phyloP scores from a whole-genome alignment of 2,888 invertebrate species.

The Chloroclystis v-ata region DNA sequence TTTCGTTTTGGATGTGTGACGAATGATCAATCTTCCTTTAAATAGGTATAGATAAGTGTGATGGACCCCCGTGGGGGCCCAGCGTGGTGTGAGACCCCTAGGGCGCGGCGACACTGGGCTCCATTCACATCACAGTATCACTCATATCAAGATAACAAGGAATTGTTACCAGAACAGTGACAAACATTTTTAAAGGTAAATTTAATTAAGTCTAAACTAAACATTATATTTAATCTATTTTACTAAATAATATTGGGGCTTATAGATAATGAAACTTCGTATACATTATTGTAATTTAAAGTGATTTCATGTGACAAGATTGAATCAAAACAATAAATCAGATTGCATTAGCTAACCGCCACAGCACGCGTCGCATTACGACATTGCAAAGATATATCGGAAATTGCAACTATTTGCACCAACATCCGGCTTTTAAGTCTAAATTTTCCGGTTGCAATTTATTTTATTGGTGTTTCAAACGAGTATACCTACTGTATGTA shows the following conservation, averaged over 20 bases:
- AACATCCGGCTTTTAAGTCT: conserved; percentile 75
- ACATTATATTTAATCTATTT: too few relatives aligned
- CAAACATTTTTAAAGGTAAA: conserved; percentile 48
- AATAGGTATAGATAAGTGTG: conserved; percentile 40
- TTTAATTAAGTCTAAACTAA: too few relatives aligned
- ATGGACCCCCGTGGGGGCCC: conserved; percentile 39
- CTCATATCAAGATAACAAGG: conserved; percentile 41
- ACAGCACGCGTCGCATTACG: conserved; percentile 49
- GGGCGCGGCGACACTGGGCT: conserved; percentile 53
- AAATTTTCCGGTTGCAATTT: conserved; percentile 76
- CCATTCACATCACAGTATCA: conserved; percentile 50
- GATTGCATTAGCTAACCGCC: conserved; percentile 27
- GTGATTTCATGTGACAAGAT: conserved; percentile 33
- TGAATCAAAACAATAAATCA: conserved; percentile 41
- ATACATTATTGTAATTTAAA: conserved; percentile 2
- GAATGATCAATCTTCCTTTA: conserved; percentile 66
- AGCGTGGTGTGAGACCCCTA: conserved; percentile 47
- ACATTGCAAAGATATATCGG: conserved; percentile 61
- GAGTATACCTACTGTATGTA: conserved; percentile 20
- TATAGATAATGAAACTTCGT: too few relatives aligned
- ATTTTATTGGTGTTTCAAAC: conserved; percentile 45
- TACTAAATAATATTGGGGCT: too few relatives aligned
- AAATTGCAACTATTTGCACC: conserved; percentile 69
- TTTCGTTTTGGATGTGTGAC: conserved; percentile 34
- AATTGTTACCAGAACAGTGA: conserved; percentile 46